A percentile compares a stretch with the other conserved stretches of the same genome.
phyloP scores from a whole-genome alignment of 2,888 invertebrate species.

The Colostygia pectinataria region DNA sequence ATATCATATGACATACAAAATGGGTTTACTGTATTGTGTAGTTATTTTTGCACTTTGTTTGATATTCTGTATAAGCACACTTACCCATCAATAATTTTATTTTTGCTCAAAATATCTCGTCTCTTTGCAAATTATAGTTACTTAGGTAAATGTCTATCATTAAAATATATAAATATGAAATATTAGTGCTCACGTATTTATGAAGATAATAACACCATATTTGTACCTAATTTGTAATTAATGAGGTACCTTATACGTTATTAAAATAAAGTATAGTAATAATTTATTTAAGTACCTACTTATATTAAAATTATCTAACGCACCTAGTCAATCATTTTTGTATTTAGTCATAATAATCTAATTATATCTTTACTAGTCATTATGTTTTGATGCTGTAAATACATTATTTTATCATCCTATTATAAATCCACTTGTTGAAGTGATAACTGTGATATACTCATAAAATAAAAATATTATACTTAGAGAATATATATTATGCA shows the following conservation, averaged over 20 bases:
- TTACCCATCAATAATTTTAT: too few relatives aligned
- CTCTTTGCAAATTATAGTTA: neutral
- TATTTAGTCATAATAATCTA: slow-evolving; percentile 28
- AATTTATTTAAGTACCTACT: slow-evolving; percentile 28
- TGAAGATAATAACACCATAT: slow-evolving; percentile 29
- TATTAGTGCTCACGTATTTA: slow-evolving; percentile 26
- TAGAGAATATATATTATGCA: slow-evolving; percentile 64
- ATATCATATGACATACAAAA: too few relatives aligned
- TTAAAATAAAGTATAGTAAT: neutral
- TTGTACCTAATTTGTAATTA: slow-evolving; percentile 9
- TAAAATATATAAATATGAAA: neutral
- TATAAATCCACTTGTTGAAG: slow-evolving; percentile 77
- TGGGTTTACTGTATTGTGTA: too few relatives aligned
- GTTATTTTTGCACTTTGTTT: too few relatives aligned
- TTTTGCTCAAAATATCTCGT: slow-evolving; percentile 3
- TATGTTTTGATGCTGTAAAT: slow-evolving; percentile 38
- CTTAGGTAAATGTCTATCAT: too few relatives aligned
- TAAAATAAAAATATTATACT: slow-evolving; percentile 57
- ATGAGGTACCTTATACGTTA: neutral
- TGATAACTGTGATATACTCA: slow-evolving; percentile 82
- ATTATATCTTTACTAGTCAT: slow-evolving; percentile 31
- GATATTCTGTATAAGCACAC: too few relatives aligned
- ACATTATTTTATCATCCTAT: slow-evolving; percentile 43
- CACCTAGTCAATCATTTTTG: slow-evolving; percentile 38
- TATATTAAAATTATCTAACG: slow-evolving; percentile 30